Base-by-base conservation (phyloP, 2,113 vertebrate species). In the Melanotaenia duboulayi region DNA sequence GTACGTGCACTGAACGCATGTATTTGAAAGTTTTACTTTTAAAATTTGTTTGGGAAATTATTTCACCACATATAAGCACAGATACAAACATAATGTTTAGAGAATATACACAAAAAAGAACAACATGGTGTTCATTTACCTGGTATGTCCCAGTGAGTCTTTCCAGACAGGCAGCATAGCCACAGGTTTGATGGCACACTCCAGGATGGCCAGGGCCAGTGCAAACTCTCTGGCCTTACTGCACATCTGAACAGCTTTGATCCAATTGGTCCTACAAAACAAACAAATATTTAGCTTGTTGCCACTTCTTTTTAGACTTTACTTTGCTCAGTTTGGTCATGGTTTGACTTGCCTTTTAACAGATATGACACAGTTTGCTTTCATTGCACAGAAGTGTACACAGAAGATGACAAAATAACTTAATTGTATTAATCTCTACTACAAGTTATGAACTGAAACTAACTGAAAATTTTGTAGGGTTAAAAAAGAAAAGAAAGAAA, bases 201-300 rank as follows among this genome's bases (percentile, higher is more conserved):
- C 98, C 89, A 99, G 83, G 84, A 99, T 99, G 52, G 98, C 98
- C 85, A 99, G 87, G 7, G 98, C 98, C 82, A 99, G 89, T 1
- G 98, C 98, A 93, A 99, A 99, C 93, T 99, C 98, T 90, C 97
- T 92, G 37, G 98, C 97, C 83, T 99, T 99, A 85, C 96, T 99
- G 91, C 98, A 99, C 98, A 99, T 99, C 90, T 99, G 98, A 82
- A 99, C 98, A 22, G 98, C 98, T 87, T 99, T 99, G 92, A 98
- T 99, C 98, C 98, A 99, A 78, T 99, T 99, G 82, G 97, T 96
- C 92, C 98, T 99, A 22, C 1, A 81, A 81, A 72, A 71, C 14
- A 76, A 61, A 55, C 12, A 23, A 8, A 28, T 11, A 49, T 35
- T 56, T 58, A 14, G 24, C n/a, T 65, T 17, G 17, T 48, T 63